These are phyloP conservation scores for Brassicogethes aeneus DNA, from an alignment of 2,888 invertebrate species.

Conservation along the genomic window DNA sequence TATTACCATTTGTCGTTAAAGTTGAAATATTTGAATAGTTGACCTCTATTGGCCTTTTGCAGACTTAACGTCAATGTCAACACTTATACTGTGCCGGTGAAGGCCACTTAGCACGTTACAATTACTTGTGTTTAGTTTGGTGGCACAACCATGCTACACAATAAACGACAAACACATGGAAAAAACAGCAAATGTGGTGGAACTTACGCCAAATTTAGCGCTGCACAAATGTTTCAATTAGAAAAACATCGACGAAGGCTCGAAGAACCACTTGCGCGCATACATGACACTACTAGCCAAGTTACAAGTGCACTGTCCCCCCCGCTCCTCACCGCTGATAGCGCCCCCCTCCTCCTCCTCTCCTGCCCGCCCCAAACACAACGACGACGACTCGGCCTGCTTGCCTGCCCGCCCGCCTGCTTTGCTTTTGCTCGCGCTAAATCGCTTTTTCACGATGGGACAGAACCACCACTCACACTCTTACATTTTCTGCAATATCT, in stretches of 20 bases:
- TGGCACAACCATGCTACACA: slow-evolving; percentile 14
- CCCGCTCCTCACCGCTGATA: slow-evolving; percentile 38
- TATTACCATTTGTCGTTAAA: slow-evolving; percentile 4
- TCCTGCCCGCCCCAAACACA: too few species aligned
- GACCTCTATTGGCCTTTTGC: slow-evolving; percentile 43
- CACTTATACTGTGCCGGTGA: slow-evolving; percentile 41
- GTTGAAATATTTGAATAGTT: slow-evolving; percentile 34
- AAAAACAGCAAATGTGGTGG: slow-evolving; percentile 18
- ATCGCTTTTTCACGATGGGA: too few species aligned
- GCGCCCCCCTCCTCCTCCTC: too few species aligned
- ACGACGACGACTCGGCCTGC: too few species aligned
- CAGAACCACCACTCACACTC: too few species aligned
- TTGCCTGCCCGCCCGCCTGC: too few species aligned
- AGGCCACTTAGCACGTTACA: slow-evolving; percentile 40
- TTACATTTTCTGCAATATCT: too few species aligned
- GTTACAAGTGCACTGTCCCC: slow-evolving; percentile 43
- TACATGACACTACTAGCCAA: slow-evolving; percentile 44
- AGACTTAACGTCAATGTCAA: slow-evolving; percentile 43
- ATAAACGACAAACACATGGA: slow-evolving; percentile 15
- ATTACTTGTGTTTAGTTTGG: neutral
- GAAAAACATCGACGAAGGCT: slow-evolving; percentile 37
- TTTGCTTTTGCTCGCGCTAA: too few species aligned
- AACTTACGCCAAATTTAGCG: slow-evolving; percentile 37
- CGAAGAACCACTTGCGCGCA: slow-evolving; percentile 40
- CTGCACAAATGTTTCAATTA: slow-evolving; percentile 36